Percentiles rank a stretch among this genome's conserved stretches.
Evolutionary conservation across 2,797 vertebrate genomes (phyloP).

Genomic region (Sebastes iracundus): DNA sequence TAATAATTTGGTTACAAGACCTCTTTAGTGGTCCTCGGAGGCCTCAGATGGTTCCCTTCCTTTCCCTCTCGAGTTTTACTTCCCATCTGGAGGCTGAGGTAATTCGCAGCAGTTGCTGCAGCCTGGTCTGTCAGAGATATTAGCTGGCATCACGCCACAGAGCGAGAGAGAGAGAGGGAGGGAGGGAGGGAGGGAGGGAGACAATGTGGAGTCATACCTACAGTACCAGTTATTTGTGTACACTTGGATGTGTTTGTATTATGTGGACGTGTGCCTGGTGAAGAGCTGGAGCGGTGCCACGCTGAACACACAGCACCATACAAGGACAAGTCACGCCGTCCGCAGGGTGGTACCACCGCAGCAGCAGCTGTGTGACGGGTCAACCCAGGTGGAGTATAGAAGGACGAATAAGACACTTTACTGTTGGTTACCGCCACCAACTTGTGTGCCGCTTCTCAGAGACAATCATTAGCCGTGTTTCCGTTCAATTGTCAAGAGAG

Average conservation of each 20-base stretch:
- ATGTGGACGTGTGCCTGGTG: constrained; percentile 22
- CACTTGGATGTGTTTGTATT: constrained; percentile 21
- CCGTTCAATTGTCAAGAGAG: too few species aligned
- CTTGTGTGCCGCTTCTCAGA: neutral
- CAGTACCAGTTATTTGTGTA: constrained; percentile 40
- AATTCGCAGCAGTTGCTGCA: constrained; percentile 28
- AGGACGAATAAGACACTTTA: neutral
- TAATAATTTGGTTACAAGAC: neutral
- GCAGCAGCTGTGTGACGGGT: neutral
- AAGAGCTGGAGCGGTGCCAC: constrained; percentile 38
- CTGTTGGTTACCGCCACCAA: too few species aligned
- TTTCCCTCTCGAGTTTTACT: neutral
- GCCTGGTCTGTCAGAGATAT: constrained; percentile 40
- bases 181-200: neutral
- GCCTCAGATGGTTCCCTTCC: neutral
- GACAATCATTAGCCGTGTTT: too few species aligned
- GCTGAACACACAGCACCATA: constrained; percentile 53
- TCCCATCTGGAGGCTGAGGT: constrained; percentile 42
- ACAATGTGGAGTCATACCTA: constrained; percentile 39
- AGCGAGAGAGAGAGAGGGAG: neutral
- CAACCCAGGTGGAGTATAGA: neutral
- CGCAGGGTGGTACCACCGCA: neutral
- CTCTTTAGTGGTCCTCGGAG: neutral
- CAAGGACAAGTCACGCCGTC: constrained; percentile 53
- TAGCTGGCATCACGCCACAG: constrained; percentile 38